Conservation (phyloP, 2,797 vertebrate genomes). For the Intellagama lesueurii region DNA sequence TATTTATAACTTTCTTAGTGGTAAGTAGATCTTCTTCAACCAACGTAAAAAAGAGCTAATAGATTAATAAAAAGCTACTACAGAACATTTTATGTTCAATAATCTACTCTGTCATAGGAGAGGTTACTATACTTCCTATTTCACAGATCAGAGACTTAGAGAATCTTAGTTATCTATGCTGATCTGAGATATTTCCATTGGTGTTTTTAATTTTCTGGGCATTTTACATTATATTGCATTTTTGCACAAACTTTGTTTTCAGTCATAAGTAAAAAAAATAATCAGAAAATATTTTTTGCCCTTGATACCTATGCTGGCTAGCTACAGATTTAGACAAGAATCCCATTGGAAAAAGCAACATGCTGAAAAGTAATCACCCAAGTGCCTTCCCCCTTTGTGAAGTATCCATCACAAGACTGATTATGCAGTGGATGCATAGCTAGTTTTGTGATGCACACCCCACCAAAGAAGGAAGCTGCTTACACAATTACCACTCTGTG, state of each 20-base stretch:
- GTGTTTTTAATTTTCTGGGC: too few species aligned
- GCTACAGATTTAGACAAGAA: not conserved
- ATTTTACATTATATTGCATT: not conserved
- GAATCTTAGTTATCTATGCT: not conserved
- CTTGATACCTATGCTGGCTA: not conserved
- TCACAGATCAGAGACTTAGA: not conserved
- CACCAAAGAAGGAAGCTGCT: too few species aligned
- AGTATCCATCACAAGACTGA: too few species aligned
- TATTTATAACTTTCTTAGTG: constrained; percentile 98
- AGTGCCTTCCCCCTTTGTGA: too few species aligned
- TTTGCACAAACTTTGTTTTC: not conserved
- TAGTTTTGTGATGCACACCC: too few species aligned
- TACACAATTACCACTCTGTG: too few species aligned
- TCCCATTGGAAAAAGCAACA: too few species aligned
- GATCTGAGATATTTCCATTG: too few species aligned
- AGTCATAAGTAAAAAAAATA: not conserved
- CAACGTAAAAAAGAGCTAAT: constrained; percentile 6
- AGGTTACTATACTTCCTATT: not conserved
- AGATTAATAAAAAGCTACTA: too few species aligned
- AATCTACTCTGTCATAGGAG: not conserved
- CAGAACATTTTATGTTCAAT: not conserved
- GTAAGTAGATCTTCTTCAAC: constrained; percentile 81
- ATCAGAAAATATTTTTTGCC: not conserved
- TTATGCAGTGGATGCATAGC: too few species aligned
- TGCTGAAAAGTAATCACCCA: too few species aligned